Evolutionary conservation across 2,888 invertebrate genomes (phyloP), one percentile per base, ranked within the genome.

Genomic region (Orthonychiurus folsomi): DNA sequence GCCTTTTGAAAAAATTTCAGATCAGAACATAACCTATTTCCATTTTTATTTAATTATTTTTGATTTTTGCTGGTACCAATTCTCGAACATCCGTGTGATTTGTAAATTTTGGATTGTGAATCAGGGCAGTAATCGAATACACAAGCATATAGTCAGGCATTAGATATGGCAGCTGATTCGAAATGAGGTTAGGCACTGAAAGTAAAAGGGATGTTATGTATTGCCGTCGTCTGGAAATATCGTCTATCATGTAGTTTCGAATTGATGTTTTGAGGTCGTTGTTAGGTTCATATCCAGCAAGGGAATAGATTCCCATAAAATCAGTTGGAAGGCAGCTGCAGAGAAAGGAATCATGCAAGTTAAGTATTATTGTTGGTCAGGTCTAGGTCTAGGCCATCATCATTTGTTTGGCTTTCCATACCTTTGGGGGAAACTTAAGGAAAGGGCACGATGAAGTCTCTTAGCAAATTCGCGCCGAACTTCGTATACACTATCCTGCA

Each of bases 141-240:
- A 48, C n/a, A 48, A 48, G 48, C 48, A n/a, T n/a, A n/a, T 48
- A 48, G 48, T 48, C 48, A 48, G 48, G 48, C 48, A 48, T 15
- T 48, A 48, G n/a, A n/a, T 12, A 48, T 48, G 48, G 48, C 48
- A 48, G 48, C n/a, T n/a, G 12, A n/a, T 12, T n/a, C 12, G 48
- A 15, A 12, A 12, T 15, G n/a, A 48, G 15, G 48, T 48, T 48
- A n/a, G n/a, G n/a, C n/a, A n/a, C n/a, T n/a, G n/a, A n/a, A n/a
- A n/a, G n/a, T n/a, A n/a, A n/a, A n/a, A n/a, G n/a, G n/a, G n/a
- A n/a, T n/a, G n/a, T n/a, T 12, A 48, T 48, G 48, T 48, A 48
- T 15, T 48, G 12, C n/a, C 48, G 48, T 48, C 48, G 48, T 48
- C n/a, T 48, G 48, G 48, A 12, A n/a, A 48, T 48, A n/a, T 48